phyloP scores from a whole-genome alignment of 2,113 vertebrate genomes.

The Ictalurus furcatus region DNA sequence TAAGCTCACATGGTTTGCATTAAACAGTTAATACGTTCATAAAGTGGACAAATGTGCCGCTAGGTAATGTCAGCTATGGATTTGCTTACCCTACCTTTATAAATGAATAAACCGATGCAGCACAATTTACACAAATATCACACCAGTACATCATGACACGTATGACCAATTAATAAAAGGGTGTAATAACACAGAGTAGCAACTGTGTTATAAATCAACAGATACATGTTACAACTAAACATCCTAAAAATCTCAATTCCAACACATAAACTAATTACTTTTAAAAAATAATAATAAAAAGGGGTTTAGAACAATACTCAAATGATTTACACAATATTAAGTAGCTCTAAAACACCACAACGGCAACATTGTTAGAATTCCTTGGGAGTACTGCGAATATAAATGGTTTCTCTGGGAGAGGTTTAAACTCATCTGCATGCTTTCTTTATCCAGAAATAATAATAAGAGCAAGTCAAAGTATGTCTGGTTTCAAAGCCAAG shows the following conservation, averaged over 20 bases:
- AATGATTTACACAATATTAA: neutral
- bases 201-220: neutral
- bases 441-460: neutral
- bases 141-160: neutral
- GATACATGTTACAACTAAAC: neutral
- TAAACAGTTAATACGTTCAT: neutral
- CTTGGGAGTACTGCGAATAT: neutral
- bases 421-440: neutral
- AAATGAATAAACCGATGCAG: neutral
- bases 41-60: neutral
- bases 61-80: neutral
- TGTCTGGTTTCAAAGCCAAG: constrained; percentile 1
- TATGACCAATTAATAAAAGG: neutral
- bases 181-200: neutral
- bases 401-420: neutral
- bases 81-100: neutral
- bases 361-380: neutral
- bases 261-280: neutral
- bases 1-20: neutral
- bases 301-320: neutral
- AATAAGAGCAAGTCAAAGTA: neutral
- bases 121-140: neutral
- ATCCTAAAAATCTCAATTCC: neutral
- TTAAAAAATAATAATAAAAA: neutral
- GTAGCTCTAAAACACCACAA: neutral